Evolutionary conservation across 1,140 invertebrate species (phyloP), one percentile per base, ranked within the genome.

Genomic region (Aphidius ervi): DNA sequence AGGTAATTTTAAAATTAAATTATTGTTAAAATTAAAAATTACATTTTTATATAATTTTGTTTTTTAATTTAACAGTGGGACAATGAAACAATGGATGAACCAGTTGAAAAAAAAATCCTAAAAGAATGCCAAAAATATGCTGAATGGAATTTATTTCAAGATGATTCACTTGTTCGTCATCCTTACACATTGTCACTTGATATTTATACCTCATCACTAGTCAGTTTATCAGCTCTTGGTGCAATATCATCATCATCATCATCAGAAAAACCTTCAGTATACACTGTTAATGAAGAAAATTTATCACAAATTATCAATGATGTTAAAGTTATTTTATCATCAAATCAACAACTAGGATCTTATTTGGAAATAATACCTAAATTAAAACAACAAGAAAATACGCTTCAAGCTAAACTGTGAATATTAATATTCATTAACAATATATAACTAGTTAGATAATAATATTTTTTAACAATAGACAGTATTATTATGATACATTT

Each of bases 161-260:
- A 61, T 52, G 62, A 56, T 3, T 58, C 53, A 4, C 60, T 72
- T 20, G 68, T 70, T 8, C 70, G 67, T 45, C 74, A 79, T 61
- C 77, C 77, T 0, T 81, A 80, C 45, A 74, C 71, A 8, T 65
- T 81, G 20, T 72, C 75, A 0, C 68, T 80, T 7, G 79, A 81
- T 66, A 61, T 79, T 9, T 74, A 74, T 55, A 65, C 67, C 46
- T 69, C 74, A 4, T 71, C 76, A 41, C 56, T 80, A 57, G 62
- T 61, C 7, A 75, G 70, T 63, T 71, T 81, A 53, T 37, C 65
- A 52, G 52, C 64, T 20, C 64, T 68, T 59, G 71, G 65, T 59
- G 67, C 71, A 37, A 31, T 75, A 40, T 16, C 16, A 16, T 16
- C 16, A 16, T 16, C n/a, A n/a, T 59, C 59, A n/a, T 6, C 64